Percentiles rank a stretch among this genome's conserved stretches.
These are phyloP conservation scores for Ceratitis capitata DNA, from an alignment of 1,140 invertebrate species.

Conservation along the genomic window DNA sequence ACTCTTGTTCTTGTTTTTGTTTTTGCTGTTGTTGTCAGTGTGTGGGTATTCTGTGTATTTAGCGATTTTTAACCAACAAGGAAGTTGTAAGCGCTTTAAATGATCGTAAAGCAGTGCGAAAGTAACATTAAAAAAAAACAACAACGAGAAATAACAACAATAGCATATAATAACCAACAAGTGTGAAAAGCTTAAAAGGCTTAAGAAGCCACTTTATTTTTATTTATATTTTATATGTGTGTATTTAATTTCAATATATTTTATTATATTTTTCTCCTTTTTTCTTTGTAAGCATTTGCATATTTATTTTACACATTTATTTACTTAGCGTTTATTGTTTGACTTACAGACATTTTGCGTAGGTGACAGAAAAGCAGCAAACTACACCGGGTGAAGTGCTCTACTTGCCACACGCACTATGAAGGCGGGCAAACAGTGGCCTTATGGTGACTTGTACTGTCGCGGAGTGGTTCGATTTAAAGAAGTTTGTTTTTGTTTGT, in stretches of 20 bases:
- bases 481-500: neutral
- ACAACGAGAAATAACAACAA: too few relatives aligned
- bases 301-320: neutral
- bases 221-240: too few relatives aligned
- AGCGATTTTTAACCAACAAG: neutral
- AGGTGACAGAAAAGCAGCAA: neutral
- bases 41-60: neutral
- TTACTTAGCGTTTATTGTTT: neutral
- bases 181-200: slow-evolving; percentile 6
- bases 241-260: too few relatives aligned
- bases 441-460: neutral
- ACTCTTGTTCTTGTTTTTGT: neutral
- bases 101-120: neutral
- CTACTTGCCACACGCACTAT: slow-evolving; percentile 9
- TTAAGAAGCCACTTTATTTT: neutral
- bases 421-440: neutral
- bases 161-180: neutral
- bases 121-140: neutral
- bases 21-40: neutral
- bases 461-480: neutral
- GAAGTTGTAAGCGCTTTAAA: neutral
- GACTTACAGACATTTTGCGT: neutral
- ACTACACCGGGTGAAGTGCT: neutral
- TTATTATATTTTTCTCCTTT: neutral
- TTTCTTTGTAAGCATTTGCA: neutral